Percentiles rank a stretch among this genome's conserved stretches.
phyloP scores from a whole-genome alignment of 92 coral and sea anemone genomes.

The Parazoanthus atlanticus region DNA sequence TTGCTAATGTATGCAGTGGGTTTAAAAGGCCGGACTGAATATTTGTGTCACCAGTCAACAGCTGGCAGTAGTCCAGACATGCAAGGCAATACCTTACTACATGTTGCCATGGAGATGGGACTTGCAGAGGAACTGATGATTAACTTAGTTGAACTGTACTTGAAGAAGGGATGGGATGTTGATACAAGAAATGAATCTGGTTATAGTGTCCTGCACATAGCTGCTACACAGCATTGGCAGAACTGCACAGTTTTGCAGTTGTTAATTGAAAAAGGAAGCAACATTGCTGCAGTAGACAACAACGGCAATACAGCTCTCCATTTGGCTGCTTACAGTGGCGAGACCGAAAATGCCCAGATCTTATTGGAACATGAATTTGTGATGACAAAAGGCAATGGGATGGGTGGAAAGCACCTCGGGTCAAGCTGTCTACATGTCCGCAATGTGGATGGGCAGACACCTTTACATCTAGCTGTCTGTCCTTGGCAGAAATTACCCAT shows the following conservation, averaged over 20 bases:
- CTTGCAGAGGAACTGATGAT: neutral
- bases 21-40: too few relatives aligned
- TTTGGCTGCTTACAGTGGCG: neutral
- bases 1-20: too few relatives aligned
- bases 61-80: too few relatives aligned
- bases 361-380: neutral
- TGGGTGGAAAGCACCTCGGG: neutral
- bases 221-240: slow-evolving; percentile 3
- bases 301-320: neutral
- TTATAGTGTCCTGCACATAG: slow-evolving; percentile 3
- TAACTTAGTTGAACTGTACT: too few relatives aligned
- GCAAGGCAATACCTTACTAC: too few relatives aligned
- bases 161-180: neutral
- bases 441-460: neutral
- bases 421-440: neutral
- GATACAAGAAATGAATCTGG: neutral
- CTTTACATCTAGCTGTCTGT: neutral
- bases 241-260: neutral
- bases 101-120: neutral
- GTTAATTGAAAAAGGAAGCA: neutral
- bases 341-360: neutral
- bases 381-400: neutral
- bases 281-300: neutral
- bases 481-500: neutral
- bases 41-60: too few relatives aligned